A percentile compares a stretch with the other conserved stretches of the same genome.
phyloP scores from a whole-genome alignment of 2,797 vertebrate species.

The Carcharodon carcharias region DNA sequence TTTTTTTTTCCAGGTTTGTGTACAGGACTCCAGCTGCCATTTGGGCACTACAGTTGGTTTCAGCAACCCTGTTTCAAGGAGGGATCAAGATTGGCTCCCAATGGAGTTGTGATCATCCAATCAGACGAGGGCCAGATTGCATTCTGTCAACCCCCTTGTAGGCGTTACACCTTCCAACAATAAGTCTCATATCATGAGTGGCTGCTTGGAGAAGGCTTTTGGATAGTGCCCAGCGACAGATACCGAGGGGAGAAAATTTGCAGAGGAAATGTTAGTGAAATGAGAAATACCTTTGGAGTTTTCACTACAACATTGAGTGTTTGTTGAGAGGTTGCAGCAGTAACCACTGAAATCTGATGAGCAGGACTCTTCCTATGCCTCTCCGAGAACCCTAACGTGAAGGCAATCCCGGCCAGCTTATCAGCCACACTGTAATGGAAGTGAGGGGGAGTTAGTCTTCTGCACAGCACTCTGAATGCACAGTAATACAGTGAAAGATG shows the following conservation, averaged over 20 bases:
- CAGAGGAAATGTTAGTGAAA: neutral
- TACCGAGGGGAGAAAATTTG: neutral
- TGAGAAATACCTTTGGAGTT: neutral
- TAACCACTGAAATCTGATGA: neutral
- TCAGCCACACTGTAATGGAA: neutral
- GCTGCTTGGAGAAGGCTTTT: neutral
- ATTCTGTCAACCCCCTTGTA: neutral
- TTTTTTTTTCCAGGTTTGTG: neutral
- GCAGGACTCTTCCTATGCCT: neutral
- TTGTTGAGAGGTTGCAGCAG: constrained; percentile 7
- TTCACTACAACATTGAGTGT: neutral
- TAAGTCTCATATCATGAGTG: neutral
- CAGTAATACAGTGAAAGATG: neutral
- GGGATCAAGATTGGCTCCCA: neutral
- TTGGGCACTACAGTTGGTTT: neutral
- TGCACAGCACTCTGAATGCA: neutral
- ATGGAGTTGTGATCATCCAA: neutral
- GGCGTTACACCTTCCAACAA: neutral
- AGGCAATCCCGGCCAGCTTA: neutral
- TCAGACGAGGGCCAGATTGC: neutral
- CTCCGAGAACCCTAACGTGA: neutral
- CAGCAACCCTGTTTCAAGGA: neutral
- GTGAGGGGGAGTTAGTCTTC: neutral
- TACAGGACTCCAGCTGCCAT: neutral
- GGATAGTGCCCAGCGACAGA: no score